Evolutionary conservation across 2,888 invertebrate species (phyloP).

Genomic region (Protophormia terraenovae): DNA sequence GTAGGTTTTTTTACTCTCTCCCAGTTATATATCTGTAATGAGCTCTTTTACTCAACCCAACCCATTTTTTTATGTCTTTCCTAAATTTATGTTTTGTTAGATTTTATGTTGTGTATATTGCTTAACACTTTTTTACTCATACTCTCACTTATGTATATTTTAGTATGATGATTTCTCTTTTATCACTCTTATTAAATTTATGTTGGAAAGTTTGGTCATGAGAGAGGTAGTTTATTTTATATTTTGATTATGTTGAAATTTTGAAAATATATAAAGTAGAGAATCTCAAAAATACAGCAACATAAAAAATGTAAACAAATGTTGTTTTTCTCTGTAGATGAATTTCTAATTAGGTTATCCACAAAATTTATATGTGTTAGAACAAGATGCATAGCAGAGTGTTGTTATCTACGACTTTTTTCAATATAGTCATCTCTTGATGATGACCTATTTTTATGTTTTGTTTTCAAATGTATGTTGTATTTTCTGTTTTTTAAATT

Average conservation of each 20-base stretch:
- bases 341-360: conserved; percentile 58
- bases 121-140: neutral
- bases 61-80: neutral
- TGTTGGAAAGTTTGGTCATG: neutral
- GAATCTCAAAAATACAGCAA: neutral
- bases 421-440: conserved; percentile 40
- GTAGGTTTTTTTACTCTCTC: neutral
- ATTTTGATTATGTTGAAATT: conserved; percentile 1
- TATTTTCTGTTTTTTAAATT: neutral
- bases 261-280: conserved; percentile 6
- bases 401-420: conserved; percentile 4
- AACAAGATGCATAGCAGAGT: conserved; percentile 35
- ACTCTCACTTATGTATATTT: neutral
- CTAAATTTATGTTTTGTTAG: neutral
- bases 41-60: conserved; percentile 38
- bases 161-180: conserved; percentile 22
- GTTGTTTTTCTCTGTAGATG: neutral
- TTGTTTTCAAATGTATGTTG: neutral
- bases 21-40: neutral
- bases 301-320: conserved; percentile 56
- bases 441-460: conserved; percentile 52
- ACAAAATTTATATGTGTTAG: conserved; percentile 34
- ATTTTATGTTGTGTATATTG: neutral
- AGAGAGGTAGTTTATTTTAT: neutral
- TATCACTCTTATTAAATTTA: neutral